phyloP scores from a whole-genome alignment of 2,888 invertebrate species.

The Slavum lentiscoides region DNA sequence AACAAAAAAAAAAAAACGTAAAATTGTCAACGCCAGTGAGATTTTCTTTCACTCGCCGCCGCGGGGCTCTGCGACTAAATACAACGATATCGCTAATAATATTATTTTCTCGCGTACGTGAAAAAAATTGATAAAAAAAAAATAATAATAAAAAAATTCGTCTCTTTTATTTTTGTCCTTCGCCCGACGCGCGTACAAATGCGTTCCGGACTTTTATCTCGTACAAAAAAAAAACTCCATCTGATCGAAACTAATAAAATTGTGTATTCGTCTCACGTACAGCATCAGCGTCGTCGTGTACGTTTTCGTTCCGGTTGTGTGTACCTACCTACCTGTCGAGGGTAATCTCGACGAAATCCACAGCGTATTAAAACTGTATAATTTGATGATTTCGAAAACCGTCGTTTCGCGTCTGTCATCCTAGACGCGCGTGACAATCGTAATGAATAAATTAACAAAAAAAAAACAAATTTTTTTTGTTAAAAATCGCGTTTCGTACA shows the following conservation, averaged over 20 bases:
- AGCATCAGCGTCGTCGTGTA: background rate
- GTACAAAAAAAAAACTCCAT: conserved; percentile 21
- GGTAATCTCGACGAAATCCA: conserved; percentile 21
- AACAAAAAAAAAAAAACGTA: background rate
- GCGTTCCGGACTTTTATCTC: background rate
- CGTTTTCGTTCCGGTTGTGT: conserved; percentile 8
- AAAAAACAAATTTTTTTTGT: background rate
- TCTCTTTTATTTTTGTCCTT: background rate
- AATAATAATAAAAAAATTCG: background rate
- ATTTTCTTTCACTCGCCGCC: background rate
- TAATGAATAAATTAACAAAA: background rate
- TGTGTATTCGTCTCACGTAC: conserved; percentile 34
- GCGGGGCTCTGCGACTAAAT: too few species aligned
- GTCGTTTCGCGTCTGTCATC: background rate
- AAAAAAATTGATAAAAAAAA: background rate
- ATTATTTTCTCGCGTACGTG: background rate
- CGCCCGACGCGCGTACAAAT: background rate
- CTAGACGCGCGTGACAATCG: background rate
- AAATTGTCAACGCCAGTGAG: too few species aligned
- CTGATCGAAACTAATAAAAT: conserved; percentile 14
- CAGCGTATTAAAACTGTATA: conserved; percentile 29
- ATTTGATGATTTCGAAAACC: conserved; percentile 33
- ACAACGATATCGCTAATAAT: too few species aligned
- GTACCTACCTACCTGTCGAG: too few species aligned
- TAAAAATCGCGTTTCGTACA: too few species aligned